Conservation (phyloP, 92 coral and sea anemone genomes). For the Epizoanthus illoricatus region DNA sequence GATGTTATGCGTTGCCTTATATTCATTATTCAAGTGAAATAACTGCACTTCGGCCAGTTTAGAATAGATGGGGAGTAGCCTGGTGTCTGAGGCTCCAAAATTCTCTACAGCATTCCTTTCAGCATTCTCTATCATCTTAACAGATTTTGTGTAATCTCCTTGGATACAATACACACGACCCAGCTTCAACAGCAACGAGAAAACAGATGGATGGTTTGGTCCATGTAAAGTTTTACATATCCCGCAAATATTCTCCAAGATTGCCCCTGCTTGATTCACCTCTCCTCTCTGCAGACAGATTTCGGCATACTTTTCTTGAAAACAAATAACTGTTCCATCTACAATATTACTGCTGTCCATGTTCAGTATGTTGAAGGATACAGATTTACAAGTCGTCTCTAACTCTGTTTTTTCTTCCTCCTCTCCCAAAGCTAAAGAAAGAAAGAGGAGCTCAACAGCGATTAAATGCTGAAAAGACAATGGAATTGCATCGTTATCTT, state of each 20-base stretch:
- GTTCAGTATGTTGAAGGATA: neutral
- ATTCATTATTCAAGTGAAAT: neutral
- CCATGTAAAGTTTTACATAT: neutral
- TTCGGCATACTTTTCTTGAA: neutral
- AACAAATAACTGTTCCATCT: neutral
- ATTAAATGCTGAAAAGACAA: neutral
- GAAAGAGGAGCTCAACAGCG: neutral
- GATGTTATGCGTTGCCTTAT: neutral
- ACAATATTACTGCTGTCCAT: neutral
- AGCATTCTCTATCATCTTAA: neutral
- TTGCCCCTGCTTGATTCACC: neutral
- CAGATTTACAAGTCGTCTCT: neutral
- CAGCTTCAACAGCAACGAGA: neutral
- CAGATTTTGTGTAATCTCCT: neutral
- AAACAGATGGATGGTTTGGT: neutral
- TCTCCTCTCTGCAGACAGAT: neutral
- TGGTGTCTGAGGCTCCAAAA: slow-evolving; percentile 6
- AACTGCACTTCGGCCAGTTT: slow-evolving; percentile 3
- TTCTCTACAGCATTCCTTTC: neutral
- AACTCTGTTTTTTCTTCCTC: neutral
- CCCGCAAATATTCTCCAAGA: neutral
- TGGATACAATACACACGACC: neutral
- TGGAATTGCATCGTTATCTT: neutral
- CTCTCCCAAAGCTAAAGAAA: neutral
- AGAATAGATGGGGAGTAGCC: slow-evolving; percentile 8